Conservation (phyloP, 2,888 invertebrate genomes). For the Boloria selene region DNA sequence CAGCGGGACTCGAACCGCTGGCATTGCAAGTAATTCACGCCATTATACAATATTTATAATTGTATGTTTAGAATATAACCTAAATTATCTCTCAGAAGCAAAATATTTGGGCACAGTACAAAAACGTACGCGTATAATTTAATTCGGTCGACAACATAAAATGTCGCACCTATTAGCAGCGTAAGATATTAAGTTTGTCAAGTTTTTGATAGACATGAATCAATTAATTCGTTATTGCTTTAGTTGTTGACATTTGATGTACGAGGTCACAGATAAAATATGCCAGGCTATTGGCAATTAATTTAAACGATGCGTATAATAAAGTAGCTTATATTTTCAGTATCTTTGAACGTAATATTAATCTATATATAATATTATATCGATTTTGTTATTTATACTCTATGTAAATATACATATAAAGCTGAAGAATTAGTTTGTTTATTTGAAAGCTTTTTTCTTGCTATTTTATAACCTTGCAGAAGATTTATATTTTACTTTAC, state of each 20-base stretch:
- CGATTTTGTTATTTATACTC: no score
- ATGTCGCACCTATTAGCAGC: slow-evolving; percentile 32
- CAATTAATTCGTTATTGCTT: slow-evolving; percentile 32
- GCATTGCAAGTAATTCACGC: no score
- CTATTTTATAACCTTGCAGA: no score
- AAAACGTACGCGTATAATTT: slow-evolving; percentile 28
- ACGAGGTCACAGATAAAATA: slow-evolving; percentile 19
- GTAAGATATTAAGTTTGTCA: slow-evolving; percentile 35
- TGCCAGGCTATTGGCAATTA: slow-evolving; percentile 13
- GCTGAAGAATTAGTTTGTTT: no score
- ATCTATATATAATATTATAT: no score
- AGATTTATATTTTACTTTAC: no score
- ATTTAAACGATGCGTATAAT: slow-evolving; percentile 15
- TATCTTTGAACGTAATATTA: neutral
- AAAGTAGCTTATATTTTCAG: neutral
- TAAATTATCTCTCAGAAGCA: neutral
- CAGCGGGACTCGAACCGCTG: no score
- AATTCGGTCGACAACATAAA: slow-evolving; percentile 35
- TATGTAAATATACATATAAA: no score
- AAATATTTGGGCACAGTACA: slow-evolving; percentile 27
- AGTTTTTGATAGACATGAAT: slow-evolving; percentile 33
- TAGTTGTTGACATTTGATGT: slow-evolving; percentile 24
- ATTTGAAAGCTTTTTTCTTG: no score
- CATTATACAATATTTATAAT: no score
- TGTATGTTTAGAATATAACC: neutral